Evolutionary conservation across 2,797 vertebrate genomes (phyloP).

Genomic region (Channallabes apus): DNA sequence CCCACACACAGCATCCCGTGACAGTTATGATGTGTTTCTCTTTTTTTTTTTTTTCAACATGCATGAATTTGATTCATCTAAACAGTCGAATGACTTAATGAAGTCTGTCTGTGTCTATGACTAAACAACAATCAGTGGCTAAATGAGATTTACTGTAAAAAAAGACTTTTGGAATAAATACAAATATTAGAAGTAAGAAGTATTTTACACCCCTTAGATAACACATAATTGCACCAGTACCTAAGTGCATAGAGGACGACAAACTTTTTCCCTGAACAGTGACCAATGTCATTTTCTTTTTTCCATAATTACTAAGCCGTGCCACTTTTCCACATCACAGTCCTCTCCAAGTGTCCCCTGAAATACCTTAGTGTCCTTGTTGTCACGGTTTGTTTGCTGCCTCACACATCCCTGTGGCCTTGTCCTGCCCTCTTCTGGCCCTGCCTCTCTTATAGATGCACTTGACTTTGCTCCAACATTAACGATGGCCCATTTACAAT

Average conservation of each 20-base stretch:
- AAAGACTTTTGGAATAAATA: neutral
- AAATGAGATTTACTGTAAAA: neutral
- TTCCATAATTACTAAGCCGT: conserved; percentile 15
- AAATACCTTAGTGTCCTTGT: conserved; percentile 43
- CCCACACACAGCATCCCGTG: no score
- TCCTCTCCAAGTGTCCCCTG: conserved; percentile 51
- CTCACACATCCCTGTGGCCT: conserved; percentile 16
- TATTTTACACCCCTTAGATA: neutral
- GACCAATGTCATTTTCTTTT: neutral
- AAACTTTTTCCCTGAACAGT: neutral
- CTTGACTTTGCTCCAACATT: conserved; percentile 65
- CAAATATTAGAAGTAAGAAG: neutral
- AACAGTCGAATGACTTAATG: no score
- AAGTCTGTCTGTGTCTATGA: neutral
- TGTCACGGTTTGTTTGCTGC: conserved; percentile 27
- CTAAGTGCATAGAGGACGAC: neutral
- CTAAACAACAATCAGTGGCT: neutral
- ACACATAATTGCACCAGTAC: neutral
- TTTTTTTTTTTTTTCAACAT: neutral
- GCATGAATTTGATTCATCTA: neutral
- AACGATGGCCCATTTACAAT: conserved; percentile 60
- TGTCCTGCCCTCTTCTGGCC: conserved; percentile 39
- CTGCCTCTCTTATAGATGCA: conserved; percentile 52
- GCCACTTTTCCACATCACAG: conserved; percentile 26
- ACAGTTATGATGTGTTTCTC: neutral